These are phyloP conservation scores for Clytia hemisphaerica DNA, from an alignment of 30 jellyfish, hydroid and myxozoan species.

Conservation along the genomic window DNA sequence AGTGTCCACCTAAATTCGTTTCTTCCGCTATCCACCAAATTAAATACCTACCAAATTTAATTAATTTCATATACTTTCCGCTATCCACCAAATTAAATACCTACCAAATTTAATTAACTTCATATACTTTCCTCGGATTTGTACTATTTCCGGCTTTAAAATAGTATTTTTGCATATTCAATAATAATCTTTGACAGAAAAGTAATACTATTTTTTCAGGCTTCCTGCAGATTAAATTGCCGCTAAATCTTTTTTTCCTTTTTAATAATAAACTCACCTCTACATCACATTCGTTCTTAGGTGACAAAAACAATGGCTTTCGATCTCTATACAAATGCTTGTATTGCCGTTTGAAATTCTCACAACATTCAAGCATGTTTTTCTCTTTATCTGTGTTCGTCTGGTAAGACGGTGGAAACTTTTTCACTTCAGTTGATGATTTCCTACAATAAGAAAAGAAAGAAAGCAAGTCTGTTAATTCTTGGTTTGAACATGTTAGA, in stretches of 20 bases:
- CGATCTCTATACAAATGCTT: constrained; percentile 79
- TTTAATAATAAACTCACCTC: constrained; percentile 42
- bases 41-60: background rate
- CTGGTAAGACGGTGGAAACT: constrained; percentile 52
- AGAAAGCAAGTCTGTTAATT: no score
- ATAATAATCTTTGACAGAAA: no score
- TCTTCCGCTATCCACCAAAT: no score
- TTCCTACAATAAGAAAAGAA: no score
- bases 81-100: no score
- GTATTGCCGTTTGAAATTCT: constrained; percentile 79
- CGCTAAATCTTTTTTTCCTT: background rate
- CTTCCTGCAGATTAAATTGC: background rate
- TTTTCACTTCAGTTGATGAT: no score
- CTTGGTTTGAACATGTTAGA: no score
- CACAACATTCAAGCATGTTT: constrained; percentile 60
- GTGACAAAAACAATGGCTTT: constrained; percentile 59
- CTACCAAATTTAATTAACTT: background rate
- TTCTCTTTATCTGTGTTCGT: constrained; percentile 55
- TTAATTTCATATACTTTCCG: background rate
- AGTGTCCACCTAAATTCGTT: no score
- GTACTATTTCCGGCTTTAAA: background rate
- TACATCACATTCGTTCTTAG: constrained; percentile 71
- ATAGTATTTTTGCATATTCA: background rate
- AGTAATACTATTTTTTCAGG: no score
- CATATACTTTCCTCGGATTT: background rate